phyloP scores from a whole-genome alignment of 1,140 invertebrate species.

The Trichomalopsis sarcophagae region DNA sequence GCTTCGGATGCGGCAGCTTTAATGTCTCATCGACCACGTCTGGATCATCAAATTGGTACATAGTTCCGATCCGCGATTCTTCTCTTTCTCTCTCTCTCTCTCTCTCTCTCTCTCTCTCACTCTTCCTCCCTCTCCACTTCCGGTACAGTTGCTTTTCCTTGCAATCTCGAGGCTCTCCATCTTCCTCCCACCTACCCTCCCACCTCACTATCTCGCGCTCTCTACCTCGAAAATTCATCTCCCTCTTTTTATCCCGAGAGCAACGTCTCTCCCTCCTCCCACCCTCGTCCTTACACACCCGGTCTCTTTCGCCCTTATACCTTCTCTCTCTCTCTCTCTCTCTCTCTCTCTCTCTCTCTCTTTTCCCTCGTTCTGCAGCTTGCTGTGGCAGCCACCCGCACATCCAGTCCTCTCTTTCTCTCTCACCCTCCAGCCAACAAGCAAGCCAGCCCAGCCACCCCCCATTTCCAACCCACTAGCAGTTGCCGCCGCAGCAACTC shows the following conservation, averaged over 20 bases:
- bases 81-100: slow-evolving; percentile 23
- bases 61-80: slow-evolving; percentile 31
- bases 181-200: slow-evolving; percentile 57
- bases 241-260: slow-evolving; percentile 33
- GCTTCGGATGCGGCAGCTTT: slow-evolving; percentile 17
- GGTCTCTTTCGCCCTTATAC: slow-evolving; percentile 45
- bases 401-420: slow-evolving; percentile 34
- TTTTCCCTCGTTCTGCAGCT: slow-evolving; percentile 24
- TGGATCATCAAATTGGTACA: slow-evolving; percentile 44
- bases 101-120: slow-evolving; percentile 23
- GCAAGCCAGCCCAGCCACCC: slow-evolving; percentile 17
- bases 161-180: slow-evolving; percentile 60
- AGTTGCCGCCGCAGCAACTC: slow-evolving; percentile 33
- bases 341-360: slow-evolving; percentile 19
- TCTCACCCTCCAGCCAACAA: slow-evolving; percentile 29
- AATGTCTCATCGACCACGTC: slow-evolving; percentile 24
- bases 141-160: slow-evolving; percentile 50
- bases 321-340: slow-evolving; percentile 48
- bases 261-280: slow-evolving; percentile 41
- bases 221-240: slow-evolving; percentile 60
- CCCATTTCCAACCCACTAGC: slow-evolving; percentile 43
- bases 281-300: slow-evolving; percentile 35
- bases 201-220: slow-evolving; percentile 61
- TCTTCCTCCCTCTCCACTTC: slow-evolving; percentile 16
- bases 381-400: slow-evolving; percentile 8